phyloP scores from a whole-genome alignment of 1,140 invertebrate species.

The Teleopsis dalmanni region DNA sequence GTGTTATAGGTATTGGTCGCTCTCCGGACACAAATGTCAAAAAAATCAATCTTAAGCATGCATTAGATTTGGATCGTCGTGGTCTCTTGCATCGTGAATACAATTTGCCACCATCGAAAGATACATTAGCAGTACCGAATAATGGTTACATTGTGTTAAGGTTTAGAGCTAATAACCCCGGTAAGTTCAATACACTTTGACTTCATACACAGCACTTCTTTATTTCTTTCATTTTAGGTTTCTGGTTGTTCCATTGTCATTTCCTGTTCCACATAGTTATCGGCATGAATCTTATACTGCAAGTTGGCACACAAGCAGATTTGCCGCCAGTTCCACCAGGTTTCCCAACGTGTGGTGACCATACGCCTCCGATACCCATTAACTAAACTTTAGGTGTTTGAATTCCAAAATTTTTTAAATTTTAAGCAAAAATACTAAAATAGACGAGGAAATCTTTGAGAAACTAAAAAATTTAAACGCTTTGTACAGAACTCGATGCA shows the following conservation, averaged over 20 bases:
- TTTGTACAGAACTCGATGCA: too few species aligned
- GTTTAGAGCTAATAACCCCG: slow-evolving; percentile 82
- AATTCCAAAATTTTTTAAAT: too few species aligned
- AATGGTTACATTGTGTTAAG: slow-evolving; percentile 88
- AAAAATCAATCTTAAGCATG: slow-evolving; percentile 81
- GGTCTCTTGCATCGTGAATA: slow-evolving; percentile 78
- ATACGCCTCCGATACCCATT: slow-evolving; percentile 63
- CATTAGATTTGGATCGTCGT: slow-evolving; percentile 71
- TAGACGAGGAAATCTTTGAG: too few species aligned
- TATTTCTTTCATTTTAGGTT: slow-evolving; percentile 36
- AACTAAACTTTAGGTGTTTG: slow-evolving; percentile 49
- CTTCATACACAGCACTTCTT: too few species aligned
- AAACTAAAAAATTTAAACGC: too few species aligned
- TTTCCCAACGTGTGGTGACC: slow-evolving; percentile 76
- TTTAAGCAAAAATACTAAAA: too few species aligned
- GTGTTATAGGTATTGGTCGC: slow-evolving; percentile 80
- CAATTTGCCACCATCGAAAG: slow-evolving; percentile 76
- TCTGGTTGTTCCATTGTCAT: slow-evolving; percentile 82
- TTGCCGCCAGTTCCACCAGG: slow-evolving; percentile 70
- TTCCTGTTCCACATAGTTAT: slow-evolving; percentile 83
- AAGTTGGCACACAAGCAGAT: slow-evolving; percentile 76
- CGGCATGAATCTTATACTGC: slow-evolving; percentile 74
- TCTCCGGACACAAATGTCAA: slow-evolving; percentile 76
- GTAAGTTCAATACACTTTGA: too few species aligned
- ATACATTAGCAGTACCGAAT: slow-evolving; percentile 88